Evolutionary conservation across 2,113 vertebrate species (phyloP), one percentile per base, ranked within the genome.

Genomic region (Sporophila hypoxantha): DNA sequence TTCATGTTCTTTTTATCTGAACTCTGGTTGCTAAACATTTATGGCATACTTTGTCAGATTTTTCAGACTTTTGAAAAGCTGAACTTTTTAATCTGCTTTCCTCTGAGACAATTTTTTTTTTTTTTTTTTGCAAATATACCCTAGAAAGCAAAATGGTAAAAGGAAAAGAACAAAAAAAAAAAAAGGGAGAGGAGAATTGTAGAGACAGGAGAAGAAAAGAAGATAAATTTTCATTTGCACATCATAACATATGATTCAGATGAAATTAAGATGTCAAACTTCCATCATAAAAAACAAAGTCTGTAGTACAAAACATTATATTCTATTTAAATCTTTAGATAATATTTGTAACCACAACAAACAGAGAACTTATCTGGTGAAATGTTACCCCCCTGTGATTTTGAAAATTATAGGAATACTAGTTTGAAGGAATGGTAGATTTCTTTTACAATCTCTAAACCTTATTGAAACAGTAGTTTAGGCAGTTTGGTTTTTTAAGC

Each of bases 141-240:
- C 9, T 49, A 65, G 39, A 82, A 85, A 82, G 49, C 7, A 76
- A 79, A 73, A 3, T 32, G 11, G 21, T 75, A 61, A 83, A 89
- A 85, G 6, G 6, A 49, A 42, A 82, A 82, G 0, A 4, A 32
- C 3, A 4, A 15, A 46, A 52, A 46, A 34, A 46, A 34, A 23
- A 8, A 7, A 1, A 0, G 1, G 6, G 9, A 9, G 15, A 14
- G 32, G 3, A 30, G 27, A 42, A 71, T 5, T 90, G 16, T 41
- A 64, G 80, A 41, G 52, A 49, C 9, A 37, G 18, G n/a, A 70
- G 34, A 39, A n/a, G 37, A 75, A 60, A 69, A 89, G 27, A 75
- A 16, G 29, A 22, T 76, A 8, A 29, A n/a, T 61, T 71, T 78
- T 47, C 37, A 77, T 81, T 88, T 90, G 19, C 20, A 53, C 5